Evolutionary conservation across 2,113 vertebrate species (phyloP), one percentile per base, ranked within the genome.

Genomic region (Crotalus tigris): DNA sequence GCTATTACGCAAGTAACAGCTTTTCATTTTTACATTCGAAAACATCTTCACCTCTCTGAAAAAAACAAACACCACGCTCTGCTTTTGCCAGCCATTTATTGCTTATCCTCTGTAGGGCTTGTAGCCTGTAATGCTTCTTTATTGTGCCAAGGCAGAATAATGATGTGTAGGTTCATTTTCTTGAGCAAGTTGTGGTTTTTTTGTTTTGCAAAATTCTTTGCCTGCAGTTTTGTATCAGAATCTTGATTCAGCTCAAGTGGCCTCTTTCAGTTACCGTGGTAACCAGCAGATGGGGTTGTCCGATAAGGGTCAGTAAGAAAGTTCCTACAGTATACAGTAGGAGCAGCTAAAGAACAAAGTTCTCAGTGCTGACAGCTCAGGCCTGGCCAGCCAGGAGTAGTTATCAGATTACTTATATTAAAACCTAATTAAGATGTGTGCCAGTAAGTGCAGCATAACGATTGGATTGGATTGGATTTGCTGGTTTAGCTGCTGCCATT

Each of bases 221-320:
- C 95, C 96, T 90, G 1, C 88, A 0, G 46, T 89, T 95, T 88
- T 5, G 4, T 1, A 94, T 92, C 95, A 92, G 88, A 90, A 92
- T 93, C 92, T 93, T 54, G 93, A 95, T 96, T 95, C 85, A 49
- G 95, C 87, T 69, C 64, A 29, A 75, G 90, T 94, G 96, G 96
- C 91, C 51, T 94, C 96, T 96, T 96, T 97, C 97, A 95, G 97
- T 98, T 97, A 96, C 97, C 90, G 0, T 96, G 97, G 96, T 97
- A 98, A 97, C 98, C 94, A 97, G 98, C 98, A 99, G 99, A 98
- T 98, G 98, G 99, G 98, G 98, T 98, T 97, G 98, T 98, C 97
- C 96, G 93, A 97, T 96, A 96, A 97, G 97, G 98, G 98, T 98
- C 98, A 98, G 98, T 90, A 0, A 98, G 98, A 97, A 98, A 95